Percentiles rank a stretch among this genome's conserved stretches.
phyloP scores from a whole-genome alignment of 2,797 vertebrate genomes.

The Sebastes matsubarae region DNA sequence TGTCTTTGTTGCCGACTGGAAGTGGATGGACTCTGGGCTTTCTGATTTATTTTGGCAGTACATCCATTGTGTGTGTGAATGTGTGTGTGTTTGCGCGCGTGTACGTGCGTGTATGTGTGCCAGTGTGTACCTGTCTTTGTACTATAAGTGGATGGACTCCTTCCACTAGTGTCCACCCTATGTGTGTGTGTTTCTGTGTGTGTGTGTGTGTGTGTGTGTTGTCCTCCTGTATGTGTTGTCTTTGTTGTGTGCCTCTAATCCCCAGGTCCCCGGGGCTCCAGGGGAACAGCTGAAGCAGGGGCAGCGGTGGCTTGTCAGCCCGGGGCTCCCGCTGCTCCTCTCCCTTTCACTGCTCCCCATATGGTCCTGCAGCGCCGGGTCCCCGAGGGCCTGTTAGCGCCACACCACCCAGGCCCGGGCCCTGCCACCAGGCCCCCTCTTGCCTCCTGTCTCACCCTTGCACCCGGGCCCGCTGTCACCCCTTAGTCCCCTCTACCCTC shows the following conservation, averaged over 20 bases:
- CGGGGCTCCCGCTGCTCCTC: constrained; percentile 86
- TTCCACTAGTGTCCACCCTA: constrained; percentile 9
- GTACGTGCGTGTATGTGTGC: no score
- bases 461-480: constrained; percentile 54
- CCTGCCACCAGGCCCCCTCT: constrained; percentile 72
- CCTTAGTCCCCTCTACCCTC: constrained; percentile 46
- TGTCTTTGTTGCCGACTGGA: constrained; percentile 13
- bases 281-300: constrained; percentile 92
- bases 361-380: constrained; percentile 77
- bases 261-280: constrained; percentile 89
- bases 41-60: constrained; percentile 19
- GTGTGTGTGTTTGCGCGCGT: background rate
- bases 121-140: constrained; percentile 46
- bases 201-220: constrained; percentile 38
- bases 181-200: constrained; percentile 18
- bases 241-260: constrained; percentile 83
- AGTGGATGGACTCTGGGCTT: constrained; percentile 25
- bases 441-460: constrained; percentile 73
- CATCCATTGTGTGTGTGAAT: constrained; percentile 13
- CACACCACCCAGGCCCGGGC: constrained; percentile 75
- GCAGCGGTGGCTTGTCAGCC: constrained; percentile 91
- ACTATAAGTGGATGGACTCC: constrained; percentile 28
- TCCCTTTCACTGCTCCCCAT: constrained; percentile 83
- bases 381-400: constrained; percentile 80
- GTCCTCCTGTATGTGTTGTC: constrained; percentile 64